phyloP scores from a whole-genome alignment of 2,888 invertebrate species.

The Pegoplata infirma region DNA sequence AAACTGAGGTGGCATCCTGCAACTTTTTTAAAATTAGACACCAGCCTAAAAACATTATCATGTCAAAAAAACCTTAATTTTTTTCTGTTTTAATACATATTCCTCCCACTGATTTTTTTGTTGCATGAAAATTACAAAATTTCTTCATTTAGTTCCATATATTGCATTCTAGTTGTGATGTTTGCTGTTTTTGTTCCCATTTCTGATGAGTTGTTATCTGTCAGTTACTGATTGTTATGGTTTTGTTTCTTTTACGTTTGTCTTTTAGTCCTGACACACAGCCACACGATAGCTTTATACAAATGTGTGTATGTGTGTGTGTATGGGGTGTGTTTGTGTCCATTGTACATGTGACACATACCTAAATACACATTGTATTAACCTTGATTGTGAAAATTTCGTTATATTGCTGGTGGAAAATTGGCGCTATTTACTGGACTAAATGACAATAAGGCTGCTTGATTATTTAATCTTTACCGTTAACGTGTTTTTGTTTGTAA shows the following conservation, averaged over 20 bases:
- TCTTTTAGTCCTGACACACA: not conserved
- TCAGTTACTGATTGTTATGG: conserved; percentile 29
- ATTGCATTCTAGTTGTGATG: conserved; percentile 1
- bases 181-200: conserved; percentile 1
- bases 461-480: conserved; percentile 35
- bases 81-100: no score
- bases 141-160: conserved; percentile 4
- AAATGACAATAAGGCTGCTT: conserved; percentile 37
- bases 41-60: no score
- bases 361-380: conserved; percentile 12
- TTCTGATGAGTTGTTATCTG: conserved; percentile 20
- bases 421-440: conserved; percentile 25
- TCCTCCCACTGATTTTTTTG: no score
- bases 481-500: not conserved
- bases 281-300: not conserved
- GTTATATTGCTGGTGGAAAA: conserved; percentile 17
- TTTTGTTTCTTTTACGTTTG: conserved; percentile 12
- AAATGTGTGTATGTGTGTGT: not conserved
- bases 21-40: no score
- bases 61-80: no score
- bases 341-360: conserved; percentile 3
- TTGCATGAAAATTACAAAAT: not conserved
- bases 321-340: no score
- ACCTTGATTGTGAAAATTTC: conserved; percentile 26
- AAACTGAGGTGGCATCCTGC: no score